Conservation (phyloP, 2,113 vertebrate species). For the Piaya cayana region DNA sequence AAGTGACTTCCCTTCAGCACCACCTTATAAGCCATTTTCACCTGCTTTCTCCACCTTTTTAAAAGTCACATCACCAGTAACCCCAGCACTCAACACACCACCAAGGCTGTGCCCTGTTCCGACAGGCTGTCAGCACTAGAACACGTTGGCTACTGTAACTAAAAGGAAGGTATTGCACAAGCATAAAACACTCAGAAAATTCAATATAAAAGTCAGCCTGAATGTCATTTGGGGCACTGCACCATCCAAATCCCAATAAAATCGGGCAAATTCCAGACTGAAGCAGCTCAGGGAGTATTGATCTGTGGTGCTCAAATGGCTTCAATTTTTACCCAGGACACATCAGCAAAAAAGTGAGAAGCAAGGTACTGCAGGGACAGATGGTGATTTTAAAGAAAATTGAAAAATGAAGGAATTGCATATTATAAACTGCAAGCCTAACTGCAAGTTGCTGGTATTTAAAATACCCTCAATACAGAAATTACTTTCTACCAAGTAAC, state of each 20-base stretch:
- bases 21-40: not conserved
- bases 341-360: not conserved
- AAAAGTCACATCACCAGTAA: not conserved
- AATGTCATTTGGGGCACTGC: not conserved
- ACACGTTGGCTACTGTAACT: not conserved
- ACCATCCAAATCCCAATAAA: not conserved
- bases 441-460: constrained; percentile 8
- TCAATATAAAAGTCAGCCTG: not conserved
- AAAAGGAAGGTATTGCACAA: not conserved
- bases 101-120: too few relatives aligned
- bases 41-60: not conserved
- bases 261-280: not conserved
- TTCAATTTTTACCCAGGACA: not conserved
- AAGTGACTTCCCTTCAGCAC: not conserved
- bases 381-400: constrained; percentile 30
- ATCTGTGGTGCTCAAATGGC: not conserved
- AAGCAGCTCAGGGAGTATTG: not conserved
- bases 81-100: not conserved
- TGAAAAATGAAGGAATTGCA: constrained; percentile 34
- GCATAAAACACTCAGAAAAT: not conserved
- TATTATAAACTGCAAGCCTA: constrained; percentile 1
- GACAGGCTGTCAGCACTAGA: not conserved
- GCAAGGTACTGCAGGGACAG: not conserved
- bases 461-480: constrained; percentile 4
- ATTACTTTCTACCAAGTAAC: constrained; percentile 16